Conservation (phyloP, 2,113 vertebrate genomes). For the Sturnus vulgaris region DNA sequence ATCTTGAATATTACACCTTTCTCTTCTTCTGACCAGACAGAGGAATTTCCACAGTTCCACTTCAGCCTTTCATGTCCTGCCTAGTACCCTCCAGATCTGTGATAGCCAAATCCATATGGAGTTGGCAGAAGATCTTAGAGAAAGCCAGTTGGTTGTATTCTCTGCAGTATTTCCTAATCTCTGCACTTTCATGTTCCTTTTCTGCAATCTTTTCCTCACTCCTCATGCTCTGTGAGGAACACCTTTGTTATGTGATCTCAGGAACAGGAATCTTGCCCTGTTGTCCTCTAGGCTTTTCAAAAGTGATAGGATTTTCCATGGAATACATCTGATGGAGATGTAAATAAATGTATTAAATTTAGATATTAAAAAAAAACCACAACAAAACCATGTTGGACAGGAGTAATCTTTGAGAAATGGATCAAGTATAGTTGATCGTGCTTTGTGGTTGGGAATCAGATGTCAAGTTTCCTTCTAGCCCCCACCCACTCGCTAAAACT, state of each 20-base stretch:
- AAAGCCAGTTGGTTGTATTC: background rate
- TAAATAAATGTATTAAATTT: background rate
- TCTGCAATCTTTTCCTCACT: background rate
- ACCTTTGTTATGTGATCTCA: background rate
- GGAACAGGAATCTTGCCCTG: background rate
- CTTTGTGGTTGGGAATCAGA: background rate
- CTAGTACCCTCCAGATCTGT: background rate
- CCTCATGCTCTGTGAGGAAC: background rate
- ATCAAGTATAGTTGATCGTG: background rate
- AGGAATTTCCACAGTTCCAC: background rate
- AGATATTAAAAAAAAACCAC: background rate
- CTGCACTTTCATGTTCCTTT: background rate
- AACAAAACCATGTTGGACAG: background rate
- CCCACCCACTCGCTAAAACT: background rate
- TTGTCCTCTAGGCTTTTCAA: background rate
- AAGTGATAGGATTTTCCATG: background rate
- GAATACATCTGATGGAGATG: background rate
- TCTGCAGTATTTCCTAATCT: background rate
- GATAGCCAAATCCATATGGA: background rate
- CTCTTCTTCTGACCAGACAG: background rate
- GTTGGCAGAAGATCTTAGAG: background rate
- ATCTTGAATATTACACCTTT: background rate
- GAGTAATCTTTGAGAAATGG: background rate
- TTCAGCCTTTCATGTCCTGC: background rate
- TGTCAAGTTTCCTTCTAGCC: background rate